A percentile compares a stretch with the other conserved stretches of the same genome.
Evolutionary conservation across 53 echinoderm and acorn worm genomes (phyloP).

Genomic region (Paracentrotus lividus): DNA sequence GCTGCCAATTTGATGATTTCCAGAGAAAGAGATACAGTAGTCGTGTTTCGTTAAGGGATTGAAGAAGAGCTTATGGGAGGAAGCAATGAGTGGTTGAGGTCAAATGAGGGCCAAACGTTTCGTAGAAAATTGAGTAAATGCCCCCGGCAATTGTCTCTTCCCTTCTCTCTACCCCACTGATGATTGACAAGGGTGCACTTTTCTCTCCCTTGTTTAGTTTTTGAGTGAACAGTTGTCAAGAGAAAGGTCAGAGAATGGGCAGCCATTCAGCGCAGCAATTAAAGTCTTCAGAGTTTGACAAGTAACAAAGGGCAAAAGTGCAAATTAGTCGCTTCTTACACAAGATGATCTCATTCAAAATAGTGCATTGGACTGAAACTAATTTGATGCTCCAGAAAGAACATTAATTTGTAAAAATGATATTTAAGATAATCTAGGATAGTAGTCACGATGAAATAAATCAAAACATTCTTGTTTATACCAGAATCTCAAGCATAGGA

Average conservation of each 20-base stretch:
- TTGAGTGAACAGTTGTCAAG: constrained; percentile 15
- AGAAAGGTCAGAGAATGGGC: constrained; percentile 54
- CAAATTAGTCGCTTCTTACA: not conserved
- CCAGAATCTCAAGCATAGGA: too few relatives aligned
- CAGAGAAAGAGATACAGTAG: not conserved
- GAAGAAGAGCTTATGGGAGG: constrained; percentile 15
- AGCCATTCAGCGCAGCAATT: constrained; percentile 24
- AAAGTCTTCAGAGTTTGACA: constrained; percentile 19
- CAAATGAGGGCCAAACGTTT: not conserved
- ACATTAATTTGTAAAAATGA: not conserved
- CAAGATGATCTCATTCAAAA: constrained; percentile 30
- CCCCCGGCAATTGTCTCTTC: constrained; percentile 23
- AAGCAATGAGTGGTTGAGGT: constrained; percentile 14
- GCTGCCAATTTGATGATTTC: constrained; percentile 28
- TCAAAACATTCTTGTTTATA: too few relatives aligned
- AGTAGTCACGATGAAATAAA: too few relatives aligned
- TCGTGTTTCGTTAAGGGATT: constrained; percentile 23
- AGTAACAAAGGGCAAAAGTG: constrained; percentile 12
- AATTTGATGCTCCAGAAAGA: not conserved
- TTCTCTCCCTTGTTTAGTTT: constrained; percentile 24
- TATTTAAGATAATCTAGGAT: too few relatives aligned
- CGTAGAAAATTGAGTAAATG: constrained; percentile 23
- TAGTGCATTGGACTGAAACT: constrained; percentile 22
- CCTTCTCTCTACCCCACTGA: not conserved
- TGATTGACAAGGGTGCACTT: constrained; percentile 37